These are phyloP conservation scores for Agrilus biguttatus DNA, from an alignment of 2,888 invertebrate species.

Conservation along the genomic window DNA sequence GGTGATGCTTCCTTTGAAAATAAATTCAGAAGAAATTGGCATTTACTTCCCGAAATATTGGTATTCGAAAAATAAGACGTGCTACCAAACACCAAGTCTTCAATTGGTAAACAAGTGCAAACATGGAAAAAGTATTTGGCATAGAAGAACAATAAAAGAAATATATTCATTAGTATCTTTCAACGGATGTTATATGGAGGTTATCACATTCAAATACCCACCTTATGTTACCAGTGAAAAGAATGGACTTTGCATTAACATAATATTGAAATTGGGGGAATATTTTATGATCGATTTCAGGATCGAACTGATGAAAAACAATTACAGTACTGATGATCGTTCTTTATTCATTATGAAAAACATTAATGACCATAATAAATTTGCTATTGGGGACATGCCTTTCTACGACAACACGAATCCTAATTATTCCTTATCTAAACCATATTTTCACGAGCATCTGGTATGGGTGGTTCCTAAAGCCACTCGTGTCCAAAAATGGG, in stretches of 20 bases:
- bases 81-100: constrained; percentile 6
- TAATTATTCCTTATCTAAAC: constrained; percentile 38
- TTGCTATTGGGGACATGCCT: constrained; percentile 44
- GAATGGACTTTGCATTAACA: constrained; percentile 14
- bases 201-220: constrained; percentile 13
- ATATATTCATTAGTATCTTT: constrained; percentile 6
- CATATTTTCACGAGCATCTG: constrained; percentile 42
- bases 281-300: constrained; percentile 14
- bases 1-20: too few relatives aligned
- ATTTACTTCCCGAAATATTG: too few relatives aligned
- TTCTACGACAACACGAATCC: constrained; percentile 42
- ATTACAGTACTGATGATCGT: constrained; percentile 30
- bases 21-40: too few relatives aligned
- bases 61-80: neutral
- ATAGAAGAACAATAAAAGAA: neutral
- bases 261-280: constrained; percentile 11
- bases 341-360: constrained; percentile 28
- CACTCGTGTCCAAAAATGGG: constrained; percentile 34
- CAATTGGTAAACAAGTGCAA: constrained; percentile 7
- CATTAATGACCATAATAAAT: constrained; percentile 28
- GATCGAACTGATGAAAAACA: constrained; percentile 26
- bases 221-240: constrained; percentile 15
- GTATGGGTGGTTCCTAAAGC: constrained; percentile 44
- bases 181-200: constrained; percentile 12
- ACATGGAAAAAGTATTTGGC: constrained; percentile 4